A percentile compares a stretch with the other conserved stretches of the same genome.
phyloP scores from a whole-genome alignment of 2,113 vertebrate genomes.

The Chamaetylas fuelleborni region DNA sequence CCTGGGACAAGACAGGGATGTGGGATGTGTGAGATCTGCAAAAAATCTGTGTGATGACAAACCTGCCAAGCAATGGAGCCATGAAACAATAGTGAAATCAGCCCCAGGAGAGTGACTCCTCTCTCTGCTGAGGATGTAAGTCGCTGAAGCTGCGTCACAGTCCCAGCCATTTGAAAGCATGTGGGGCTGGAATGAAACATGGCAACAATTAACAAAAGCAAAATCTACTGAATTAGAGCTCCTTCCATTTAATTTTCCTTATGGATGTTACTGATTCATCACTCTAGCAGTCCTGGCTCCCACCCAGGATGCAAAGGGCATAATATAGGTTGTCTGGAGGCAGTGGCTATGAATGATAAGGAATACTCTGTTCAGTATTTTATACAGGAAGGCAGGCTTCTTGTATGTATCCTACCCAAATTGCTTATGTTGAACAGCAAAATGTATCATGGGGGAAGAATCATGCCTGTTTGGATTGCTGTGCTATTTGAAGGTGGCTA shows the following conservation, averaged over 20 bases:
- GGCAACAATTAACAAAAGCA: slow-evolving; percentile 49
- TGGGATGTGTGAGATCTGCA: neutral
- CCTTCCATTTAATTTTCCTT: slow-evolving; percentile 56
- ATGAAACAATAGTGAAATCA: neutral
- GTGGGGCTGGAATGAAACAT: slow-evolving; percentile 33
- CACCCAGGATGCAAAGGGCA: slow-evolving; percentile 10
- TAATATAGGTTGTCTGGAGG: slow-evolving; percentile 24
- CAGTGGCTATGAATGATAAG: slow-evolving; percentile 7
- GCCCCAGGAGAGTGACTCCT: slow-evolving; percentile 9
- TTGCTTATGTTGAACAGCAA: neutral
- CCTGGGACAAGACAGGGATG: neutral
- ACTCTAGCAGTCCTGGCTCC: neutral
- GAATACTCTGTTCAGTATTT: neutral
- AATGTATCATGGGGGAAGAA: neutral
- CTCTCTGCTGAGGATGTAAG: neutral
- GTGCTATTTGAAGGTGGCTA: slow-evolving; percentile 33
- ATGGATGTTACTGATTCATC: slow-evolving; percentile 50
- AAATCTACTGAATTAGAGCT: slow-evolving; percentile 31
- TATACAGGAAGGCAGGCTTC: neutral
- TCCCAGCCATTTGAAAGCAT: neutral
- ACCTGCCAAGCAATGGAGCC: neutral
- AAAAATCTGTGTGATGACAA: neutral
- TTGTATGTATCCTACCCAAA: neutral
- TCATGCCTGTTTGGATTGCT: neutral
- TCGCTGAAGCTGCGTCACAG: slow-evolving; percentile 38